Percentiles rank a stretch among this genome's conserved stretches.
Evolutionary conservation across 2,113 vertebrate species (phyloP).

Genomic region (Pelecanus crispus): DNA sequence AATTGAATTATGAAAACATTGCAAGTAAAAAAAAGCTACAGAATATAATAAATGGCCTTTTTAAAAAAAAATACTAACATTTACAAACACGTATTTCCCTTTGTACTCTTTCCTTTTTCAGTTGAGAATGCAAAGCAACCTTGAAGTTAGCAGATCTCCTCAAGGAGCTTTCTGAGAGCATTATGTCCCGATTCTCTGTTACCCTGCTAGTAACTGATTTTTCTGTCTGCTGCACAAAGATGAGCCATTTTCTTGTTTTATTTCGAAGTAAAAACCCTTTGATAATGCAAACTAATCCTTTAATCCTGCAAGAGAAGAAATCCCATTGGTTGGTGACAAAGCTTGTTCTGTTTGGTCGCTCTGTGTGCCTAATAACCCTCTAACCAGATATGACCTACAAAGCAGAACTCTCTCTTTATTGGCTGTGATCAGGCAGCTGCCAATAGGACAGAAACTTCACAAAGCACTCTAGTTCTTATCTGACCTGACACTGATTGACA

Average conservation of each 20-base stretch:
- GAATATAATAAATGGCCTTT: background rate
- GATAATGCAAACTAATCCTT: slow-evolving; percentile 28
- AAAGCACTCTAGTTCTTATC: background rate
- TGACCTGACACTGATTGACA: slow-evolving; percentile 63
- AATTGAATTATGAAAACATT: background rate
- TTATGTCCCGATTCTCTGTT: background rate
- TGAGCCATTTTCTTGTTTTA: background rate
- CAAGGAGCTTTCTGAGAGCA: background rate
- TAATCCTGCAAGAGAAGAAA: slow-evolving; percentile 39
- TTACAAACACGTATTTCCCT: background rate
- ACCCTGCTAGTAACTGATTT: background rate
- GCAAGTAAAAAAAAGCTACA: background rate
- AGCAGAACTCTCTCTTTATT: background rate
- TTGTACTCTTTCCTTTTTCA: background rate
- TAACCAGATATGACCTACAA: slow-evolving; percentile 42
- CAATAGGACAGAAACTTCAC: slow-evolving; percentile 24
- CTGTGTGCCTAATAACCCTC: background rate
- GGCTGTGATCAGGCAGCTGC: background rate
- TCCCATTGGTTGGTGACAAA: slow-evolving; percentile 18
- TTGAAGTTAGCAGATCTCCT: background rate
- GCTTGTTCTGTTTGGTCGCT: slow-evolving; percentile 6
- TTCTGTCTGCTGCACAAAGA: background rate
- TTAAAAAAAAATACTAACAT: background rate
- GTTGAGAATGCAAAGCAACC: background rate
- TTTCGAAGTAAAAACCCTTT: slow-evolving; percentile 24